A percentile compares a stretch with the other conserved stretches of the same genome.
Conservation (phyloP, 2,113 vertebrate species). For the Corvus hawaiiensis region DNA sequence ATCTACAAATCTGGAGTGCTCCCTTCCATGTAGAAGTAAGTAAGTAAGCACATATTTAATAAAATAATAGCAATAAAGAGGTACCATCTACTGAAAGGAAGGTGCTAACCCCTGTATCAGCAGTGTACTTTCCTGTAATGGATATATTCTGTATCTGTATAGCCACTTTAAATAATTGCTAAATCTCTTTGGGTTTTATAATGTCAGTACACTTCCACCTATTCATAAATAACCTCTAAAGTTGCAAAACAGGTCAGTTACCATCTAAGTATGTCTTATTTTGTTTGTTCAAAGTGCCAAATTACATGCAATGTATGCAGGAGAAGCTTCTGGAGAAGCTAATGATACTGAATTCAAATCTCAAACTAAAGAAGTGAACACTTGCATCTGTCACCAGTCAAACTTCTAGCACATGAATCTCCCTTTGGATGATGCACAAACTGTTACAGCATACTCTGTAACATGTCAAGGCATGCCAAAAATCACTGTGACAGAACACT, state of each 20-base stretch:
- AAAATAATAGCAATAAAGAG: background rate
- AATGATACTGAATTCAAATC: background rate
- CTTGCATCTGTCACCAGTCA: background rate
- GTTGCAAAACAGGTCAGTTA: background rate
- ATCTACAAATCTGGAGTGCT: background rate
- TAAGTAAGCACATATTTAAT: background rate
- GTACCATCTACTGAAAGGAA: background rate
- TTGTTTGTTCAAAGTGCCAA: background rate
- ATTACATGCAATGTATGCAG: background rate
- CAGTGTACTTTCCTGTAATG: background rate
- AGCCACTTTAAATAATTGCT: background rate
- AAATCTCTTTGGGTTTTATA: background rate
- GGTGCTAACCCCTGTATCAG: background rate
- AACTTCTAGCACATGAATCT: background rate
- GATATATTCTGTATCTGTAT: background rate
- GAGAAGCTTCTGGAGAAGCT: background rate
- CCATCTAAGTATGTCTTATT: background rate
- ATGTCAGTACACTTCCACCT: background rate
- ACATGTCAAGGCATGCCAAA: background rate
- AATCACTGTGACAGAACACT: background rate
- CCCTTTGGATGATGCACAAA: background rate
- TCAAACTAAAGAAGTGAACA: background rate
- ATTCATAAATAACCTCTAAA: background rate
- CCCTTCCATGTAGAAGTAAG: background rate
- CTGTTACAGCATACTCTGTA: background rate